phyloP scores from a whole-genome alignment of 2,797 vertebrate genomes.

The Toxotes lorentzi region DNA sequence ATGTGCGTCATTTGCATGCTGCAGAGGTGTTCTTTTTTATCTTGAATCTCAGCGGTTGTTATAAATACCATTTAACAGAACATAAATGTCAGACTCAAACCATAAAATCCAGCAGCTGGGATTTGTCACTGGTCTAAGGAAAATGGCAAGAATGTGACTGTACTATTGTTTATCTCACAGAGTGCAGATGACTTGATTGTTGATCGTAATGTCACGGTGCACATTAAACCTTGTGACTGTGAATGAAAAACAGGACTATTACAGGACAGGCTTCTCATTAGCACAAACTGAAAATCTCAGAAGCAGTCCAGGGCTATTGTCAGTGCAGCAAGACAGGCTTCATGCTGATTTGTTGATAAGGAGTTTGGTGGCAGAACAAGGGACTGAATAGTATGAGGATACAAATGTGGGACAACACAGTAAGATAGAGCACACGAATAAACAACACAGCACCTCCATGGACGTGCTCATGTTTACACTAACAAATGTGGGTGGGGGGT shows the following conservation, averaged over 20 bases:
- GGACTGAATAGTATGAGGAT: slow-evolving; percentile 29
- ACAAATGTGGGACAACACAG: slow-evolving; percentile 10
- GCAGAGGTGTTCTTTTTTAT: slow-evolving; percentile 43
- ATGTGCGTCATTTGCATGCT: slow-evolving; percentile 40
- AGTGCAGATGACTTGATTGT: slow-evolving; percentile 25
- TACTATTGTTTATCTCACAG: slow-evolving; percentile 25
- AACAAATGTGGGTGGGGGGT: neutral
- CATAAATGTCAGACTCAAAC: slow-evolving; percentile 65
- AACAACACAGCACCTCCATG: neutral
- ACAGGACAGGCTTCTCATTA: slow-evolving; percentile 44
- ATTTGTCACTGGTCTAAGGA: slow-evolving; percentile 49
- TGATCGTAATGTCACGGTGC: slow-evolving; percentile 24
- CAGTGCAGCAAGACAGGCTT: slow-evolving; percentile 47
- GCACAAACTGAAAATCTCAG: slow-evolving; percentile 42
- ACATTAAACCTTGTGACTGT: slow-evolving; percentile 27
- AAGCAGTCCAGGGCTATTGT: slow-evolving; percentile 18
- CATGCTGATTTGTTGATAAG: slow-evolving; percentile 63
- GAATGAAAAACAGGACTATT: slow-evolving; percentile 18
- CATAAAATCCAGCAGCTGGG: slow-evolving; percentile 25
- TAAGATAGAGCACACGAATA: neutral
- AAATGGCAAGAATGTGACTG: slow-evolving; percentile 44
- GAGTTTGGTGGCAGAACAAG: slow-evolving; percentile 39
- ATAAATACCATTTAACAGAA: slow-evolving; percentile 58
- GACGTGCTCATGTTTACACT: neutral
- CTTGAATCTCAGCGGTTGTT: slow-evolving; percentile 17